Percentiles rank a stretch among this genome's conserved stretches.
These are phyloP conservation scores for Drosophila bunnanda DNA, from an alignment of 2,888 invertebrate species.

Conservation along the genomic window DNA sequence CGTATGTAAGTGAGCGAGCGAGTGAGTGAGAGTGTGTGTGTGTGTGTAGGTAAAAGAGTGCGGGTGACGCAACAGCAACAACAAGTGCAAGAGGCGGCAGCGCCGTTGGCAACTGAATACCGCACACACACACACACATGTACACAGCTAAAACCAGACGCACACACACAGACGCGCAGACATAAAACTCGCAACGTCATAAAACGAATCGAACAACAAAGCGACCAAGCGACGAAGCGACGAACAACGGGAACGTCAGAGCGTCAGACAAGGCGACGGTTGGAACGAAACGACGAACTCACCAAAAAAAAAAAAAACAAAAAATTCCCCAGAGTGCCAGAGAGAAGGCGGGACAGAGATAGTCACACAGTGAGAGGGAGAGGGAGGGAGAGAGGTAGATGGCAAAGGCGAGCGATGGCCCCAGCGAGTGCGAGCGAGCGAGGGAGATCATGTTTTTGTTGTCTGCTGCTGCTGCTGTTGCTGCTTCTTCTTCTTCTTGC, in stretches of 20 bases:
- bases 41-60: slow-evolving; percentile 45
- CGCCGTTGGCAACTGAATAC: slow-evolving; percentile 73
- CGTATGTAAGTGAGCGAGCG: too few species aligned
- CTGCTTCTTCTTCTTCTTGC: too few species aligned
- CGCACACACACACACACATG: slow-evolving; percentile 22
- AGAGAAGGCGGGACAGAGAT: background rate
- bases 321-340: slow-evolving; percentile 56
- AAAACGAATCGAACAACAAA: slow-evolving; percentile 64
- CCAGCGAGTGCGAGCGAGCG: slow-evolving; percentile 12
- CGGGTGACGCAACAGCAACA: slow-evolving; percentile 79
- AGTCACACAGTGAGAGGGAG: background rate
- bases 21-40: slow-evolving; percentile 18
- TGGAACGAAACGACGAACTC: slow-evolving; percentile 61
- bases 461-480: slow-evolving; percentile 8
- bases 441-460: slow-evolving; percentile 13
- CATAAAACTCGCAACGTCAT: slow-evolving; percentile 77
- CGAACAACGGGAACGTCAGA: slow-evolving; percentile 1
- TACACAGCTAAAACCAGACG: slow-evolving; percentile 14
- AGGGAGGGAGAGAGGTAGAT: slow-evolving; percentile 10
- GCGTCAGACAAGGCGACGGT: slow-evolving; percentile 13
- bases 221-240: slow-evolving; percentile 29
- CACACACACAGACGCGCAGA: slow-evolving; percentile 38
- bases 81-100: slow-evolving; percentile 74
- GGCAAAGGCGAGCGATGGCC: slow-evolving; percentile 10
- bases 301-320: slow-evolving; percentile 8